Conservation (phyloP, 2,797 vertebrate genomes). For the Lutjanus campechanus region DNA sequence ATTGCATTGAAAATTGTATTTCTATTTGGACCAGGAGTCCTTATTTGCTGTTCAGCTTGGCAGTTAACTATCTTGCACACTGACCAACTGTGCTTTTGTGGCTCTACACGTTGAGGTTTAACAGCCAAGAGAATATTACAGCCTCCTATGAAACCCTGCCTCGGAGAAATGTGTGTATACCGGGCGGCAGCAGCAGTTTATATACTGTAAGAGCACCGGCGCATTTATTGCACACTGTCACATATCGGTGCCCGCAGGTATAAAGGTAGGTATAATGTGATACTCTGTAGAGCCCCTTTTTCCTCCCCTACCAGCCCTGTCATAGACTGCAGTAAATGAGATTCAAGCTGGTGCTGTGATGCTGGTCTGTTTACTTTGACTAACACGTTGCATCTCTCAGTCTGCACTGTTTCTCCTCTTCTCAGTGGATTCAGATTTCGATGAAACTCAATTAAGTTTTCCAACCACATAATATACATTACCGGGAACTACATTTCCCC, state of each 20-base stretch:
- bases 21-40: not conserved
- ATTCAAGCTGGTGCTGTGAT: slow-evolving; percentile 9
- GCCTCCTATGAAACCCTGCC: slow-evolving; percentile 25
- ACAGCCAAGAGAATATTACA: slow-evolving; percentile 27
- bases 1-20: not conserved
- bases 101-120: slow-evolving; percentile 16
- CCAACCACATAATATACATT: slow-evolving; percentile 11
- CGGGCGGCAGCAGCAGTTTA: slow-evolving; percentile 32
- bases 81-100: slow-evolving; percentile 26
- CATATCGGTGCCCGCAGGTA: slow-evolving; percentile 53
- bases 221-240: slow-evolving; percentile 58
- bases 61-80: slow-evolving; percentile 1
- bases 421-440: not conserved
- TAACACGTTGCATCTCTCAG: not conserved
- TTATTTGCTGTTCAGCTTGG: slow-evolving; percentile 2
- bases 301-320: not conserved
- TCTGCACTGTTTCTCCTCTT: not conserved
- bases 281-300: slow-evolving; percentile 32
- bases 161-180: slow-evolving; percentile 25
- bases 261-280: slow-evolving; percentile 38
- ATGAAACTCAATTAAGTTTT: slow-evolving; percentile 13
- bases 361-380: slow-evolving; percentile 4
- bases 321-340: slow-evolving; percentile 31
- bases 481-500: not conserved
- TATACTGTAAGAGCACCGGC: slow-evolving; percentile 22